These are phyloP conservation scores for Schrankia costaestrigalis DNA, from an alignment of 2,888 invertebrate genomes.

Conservation along the genomic window DNA sequence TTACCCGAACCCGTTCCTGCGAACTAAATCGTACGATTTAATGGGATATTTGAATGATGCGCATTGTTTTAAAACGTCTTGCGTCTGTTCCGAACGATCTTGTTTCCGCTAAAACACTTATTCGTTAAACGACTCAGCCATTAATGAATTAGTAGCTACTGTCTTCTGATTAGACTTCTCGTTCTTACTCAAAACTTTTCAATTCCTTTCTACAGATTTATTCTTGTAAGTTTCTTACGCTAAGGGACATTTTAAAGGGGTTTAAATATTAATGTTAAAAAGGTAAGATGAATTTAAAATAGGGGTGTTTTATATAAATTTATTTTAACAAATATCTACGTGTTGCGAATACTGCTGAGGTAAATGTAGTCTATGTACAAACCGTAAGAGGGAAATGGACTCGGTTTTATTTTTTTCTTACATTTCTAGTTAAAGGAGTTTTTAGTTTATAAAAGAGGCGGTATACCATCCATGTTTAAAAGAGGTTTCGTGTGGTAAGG, in stretches of 20 bases:
- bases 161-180: conserved; percentile 21
- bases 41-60: conserved; percentile 73
- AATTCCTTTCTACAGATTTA: conserved; percentile 13
- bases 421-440: no score
- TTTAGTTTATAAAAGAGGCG: conserved; percentile 19
- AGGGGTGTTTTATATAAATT: no score
- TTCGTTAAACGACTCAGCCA: conserved; percentile 23
- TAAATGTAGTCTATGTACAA: no score
- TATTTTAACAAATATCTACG: no score
- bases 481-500: conserved; percentile 57
- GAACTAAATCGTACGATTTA: conserved; percentile 71
- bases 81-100: conserved; percentile 55
- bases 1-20: conserved; percentile 60
- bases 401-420: no score
- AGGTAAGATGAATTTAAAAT: no score
- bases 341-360: no score
- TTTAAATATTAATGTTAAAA: no score
- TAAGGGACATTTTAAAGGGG: no score
- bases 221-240: no score
- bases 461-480: conserved; percentile 37
- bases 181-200: conserved; percentile 18
- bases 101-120: conserved; percentile 35
- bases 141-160: conserved; percentile 28
- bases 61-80: conserved; percentile 69
- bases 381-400: no score